phyloP scores from a whole-genome alignment of 2,888 invertebrate genomes.

The Mythimna impura region DNA sequence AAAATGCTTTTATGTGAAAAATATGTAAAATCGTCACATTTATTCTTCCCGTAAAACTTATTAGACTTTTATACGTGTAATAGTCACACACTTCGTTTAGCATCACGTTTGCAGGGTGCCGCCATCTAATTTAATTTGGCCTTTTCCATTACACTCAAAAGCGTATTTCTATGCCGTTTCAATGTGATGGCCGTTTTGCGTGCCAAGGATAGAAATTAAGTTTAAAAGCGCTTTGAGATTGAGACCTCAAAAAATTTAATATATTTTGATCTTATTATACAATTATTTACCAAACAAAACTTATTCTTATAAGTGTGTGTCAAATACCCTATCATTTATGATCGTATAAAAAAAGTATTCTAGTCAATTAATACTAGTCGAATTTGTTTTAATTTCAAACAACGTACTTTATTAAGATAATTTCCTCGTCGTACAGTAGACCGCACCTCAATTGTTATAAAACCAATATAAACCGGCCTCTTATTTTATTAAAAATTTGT shows the following conservation, averaged over 20 bases:
- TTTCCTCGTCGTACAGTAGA: neutral
- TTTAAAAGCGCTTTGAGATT: no score
- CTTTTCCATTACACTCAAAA: neutral
- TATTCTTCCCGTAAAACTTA: no score
- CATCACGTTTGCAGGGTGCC: neutral
- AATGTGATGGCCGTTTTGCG: neutral
- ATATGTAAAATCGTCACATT: no score
- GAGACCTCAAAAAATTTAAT: no score
- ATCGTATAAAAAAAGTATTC: neutral
- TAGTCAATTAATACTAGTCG: neutral
- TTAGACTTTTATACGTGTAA: no score
- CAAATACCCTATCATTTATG: conserved; percentile 8
- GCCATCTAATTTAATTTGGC: no score
- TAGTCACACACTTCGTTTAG: neutral
- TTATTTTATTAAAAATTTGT: neutral
- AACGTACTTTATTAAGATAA: neutral
- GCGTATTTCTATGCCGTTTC: neutral
- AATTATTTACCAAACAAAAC: no score
- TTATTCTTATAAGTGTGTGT: neutral
- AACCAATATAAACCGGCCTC: neutral
- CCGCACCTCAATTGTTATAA: neutral
- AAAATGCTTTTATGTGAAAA: no score
- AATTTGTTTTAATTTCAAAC: neutral
- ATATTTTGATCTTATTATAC: no score
- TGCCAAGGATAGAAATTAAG: neutral